These are phyloP conservation scores for Tineola bisselliella DNA, from an alignment of 2,888 invertebrate species.

Conservation along the genomic window DNA sequence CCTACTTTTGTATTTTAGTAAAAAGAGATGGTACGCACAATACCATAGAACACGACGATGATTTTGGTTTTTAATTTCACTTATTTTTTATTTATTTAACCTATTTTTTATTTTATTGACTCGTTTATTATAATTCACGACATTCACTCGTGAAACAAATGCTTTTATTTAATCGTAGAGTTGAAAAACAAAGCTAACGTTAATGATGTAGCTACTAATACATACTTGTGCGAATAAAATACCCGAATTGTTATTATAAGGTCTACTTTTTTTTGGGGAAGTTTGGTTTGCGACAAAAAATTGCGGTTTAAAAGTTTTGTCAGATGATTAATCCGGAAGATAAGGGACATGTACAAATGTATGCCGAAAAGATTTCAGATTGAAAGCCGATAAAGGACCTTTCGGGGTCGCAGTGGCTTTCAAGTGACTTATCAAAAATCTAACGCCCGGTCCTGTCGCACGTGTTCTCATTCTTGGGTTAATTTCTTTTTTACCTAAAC, in stretches of 20 bases:
- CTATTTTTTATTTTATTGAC: background rate
- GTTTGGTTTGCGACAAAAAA: conserved; percentile 9
- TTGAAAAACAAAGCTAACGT: no score
- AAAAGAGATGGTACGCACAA: background rate
- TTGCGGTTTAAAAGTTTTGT: conserved; percentile 10
- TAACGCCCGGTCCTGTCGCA: conserved; percentile 1
- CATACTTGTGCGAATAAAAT: no score
- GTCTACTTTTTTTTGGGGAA: background rate
- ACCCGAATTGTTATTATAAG: no score
- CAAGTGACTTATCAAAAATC: conserved; percentile 10
- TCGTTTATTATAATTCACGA: background rate
- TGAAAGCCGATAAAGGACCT: conserved; percentile 12
- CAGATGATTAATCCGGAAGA: conserved; percentile 9
- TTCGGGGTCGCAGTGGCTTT: background rate
- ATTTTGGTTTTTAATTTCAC: background rate
- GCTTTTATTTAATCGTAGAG: no score
- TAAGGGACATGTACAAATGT: conserved; percentile 11
- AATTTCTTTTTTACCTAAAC: background rate
- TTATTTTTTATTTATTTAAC: no score
- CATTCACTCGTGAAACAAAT: no score
- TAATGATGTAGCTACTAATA: no score
- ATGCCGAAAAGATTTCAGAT: conserved; percentile 10
- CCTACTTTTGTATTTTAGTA: conserved; percentile 29
- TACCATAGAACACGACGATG: background rate
- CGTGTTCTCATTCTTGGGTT: conserved; percentile 4